Percentiles rank a stretch among this genome's conserved stretches.
These are phyloP conservation scores for Athalia cordata DNA, from an alignment of 2,888 invertebrate genomes.

Conservation along the genomic window DNA sequence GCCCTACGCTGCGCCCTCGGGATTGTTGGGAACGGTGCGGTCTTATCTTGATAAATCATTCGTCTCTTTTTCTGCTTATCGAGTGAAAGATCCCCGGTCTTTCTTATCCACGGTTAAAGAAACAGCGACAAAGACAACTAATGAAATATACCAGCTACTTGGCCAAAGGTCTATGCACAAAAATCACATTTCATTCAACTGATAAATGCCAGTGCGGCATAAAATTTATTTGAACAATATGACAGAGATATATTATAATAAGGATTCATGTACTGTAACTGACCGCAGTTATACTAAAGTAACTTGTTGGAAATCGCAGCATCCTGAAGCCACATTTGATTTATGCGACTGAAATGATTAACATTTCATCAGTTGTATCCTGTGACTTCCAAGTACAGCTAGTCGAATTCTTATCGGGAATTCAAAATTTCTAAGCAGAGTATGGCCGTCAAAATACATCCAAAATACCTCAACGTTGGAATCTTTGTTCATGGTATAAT, in stretches of 20 bases:
- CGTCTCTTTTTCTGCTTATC: slow-evolving; percentile 40
- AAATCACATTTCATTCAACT: too few species aligned
- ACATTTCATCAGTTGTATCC: not conserved
- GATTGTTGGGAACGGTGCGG: slow-evolving; percentile 19
- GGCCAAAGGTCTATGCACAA: too few species aligned
- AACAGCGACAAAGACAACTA: slow-evolving; percentile 33
- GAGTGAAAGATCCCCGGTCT: slow-evolving; percentile 40
- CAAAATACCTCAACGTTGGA: not conserved
- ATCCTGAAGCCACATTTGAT: too few species aligned
- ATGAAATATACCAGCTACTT: slow-evolving; percentile 19
- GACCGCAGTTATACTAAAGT: too few species aligned
- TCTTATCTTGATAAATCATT: slow-evolving; percentile 44
- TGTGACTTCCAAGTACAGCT: not conserved
- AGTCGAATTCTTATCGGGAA: slow-evolving; percentile 19
- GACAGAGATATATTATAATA: too few species aligned
- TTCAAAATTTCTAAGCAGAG: slow-evolving; percentile 28
- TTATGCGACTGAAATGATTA: not conserved
- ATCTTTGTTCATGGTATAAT: not conserved
- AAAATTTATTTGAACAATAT: too few species aligned
- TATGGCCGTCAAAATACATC: not conserved
- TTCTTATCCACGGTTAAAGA: slow-evolving; percentile 21
- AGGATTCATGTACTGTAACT: too few species aligned
- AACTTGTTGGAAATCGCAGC: too few species aligned
- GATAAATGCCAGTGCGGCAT: too few species aligned
- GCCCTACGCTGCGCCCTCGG: not conserved